phyloP scores from a whole-genome alignment of 2,888 invertebrate genomes.

The Noctua janthe region DNA sequence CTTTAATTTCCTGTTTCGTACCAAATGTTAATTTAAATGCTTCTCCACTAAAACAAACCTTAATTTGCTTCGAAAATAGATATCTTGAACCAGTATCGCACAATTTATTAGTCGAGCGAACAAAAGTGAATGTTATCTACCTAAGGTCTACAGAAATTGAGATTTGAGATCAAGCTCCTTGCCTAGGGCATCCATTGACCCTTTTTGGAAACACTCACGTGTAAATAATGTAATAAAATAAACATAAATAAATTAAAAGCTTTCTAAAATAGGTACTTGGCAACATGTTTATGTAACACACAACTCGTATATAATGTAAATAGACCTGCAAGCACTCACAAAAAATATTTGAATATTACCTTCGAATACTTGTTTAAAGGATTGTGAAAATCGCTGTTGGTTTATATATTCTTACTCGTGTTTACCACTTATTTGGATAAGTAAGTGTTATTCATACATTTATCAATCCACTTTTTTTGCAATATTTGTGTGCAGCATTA shows the following conservation, averaged over 20 bases:
- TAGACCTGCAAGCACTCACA: background rate
- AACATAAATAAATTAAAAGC: conserved; percentile 19
- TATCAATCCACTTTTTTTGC: background rate
- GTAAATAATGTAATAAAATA: background rate
- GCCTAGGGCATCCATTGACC: conserved; percentile 31
- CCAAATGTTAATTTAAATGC: conserved; percentile 33
- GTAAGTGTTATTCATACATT: background rate
- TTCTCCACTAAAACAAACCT: conserved; percentile 27
- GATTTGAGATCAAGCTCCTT: conserved; percentile 12
- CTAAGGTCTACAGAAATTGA: conserved; percentile 36
- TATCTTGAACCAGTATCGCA: conserved; percentile 33
- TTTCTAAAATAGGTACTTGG: background rate
- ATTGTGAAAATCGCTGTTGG: background rate
- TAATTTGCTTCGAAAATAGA: conserved; percentile 33
- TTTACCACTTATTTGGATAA: background rate
- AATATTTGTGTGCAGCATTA: background rate
- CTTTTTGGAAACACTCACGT: conserved; percentile 23
- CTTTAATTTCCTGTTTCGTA: conserved; percentile 15
- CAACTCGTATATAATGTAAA: background rate
- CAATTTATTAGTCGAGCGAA: conserved; percentile 59
- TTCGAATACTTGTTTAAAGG: background rate
- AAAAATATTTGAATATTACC: background rate
- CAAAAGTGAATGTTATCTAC: conserved; percentile 56
- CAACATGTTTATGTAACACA: background rate
- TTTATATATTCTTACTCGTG: background rate